Conservation (phyloP, 2,888 invertebrate genomes). For the Cantharis flavilabris region DNA sequence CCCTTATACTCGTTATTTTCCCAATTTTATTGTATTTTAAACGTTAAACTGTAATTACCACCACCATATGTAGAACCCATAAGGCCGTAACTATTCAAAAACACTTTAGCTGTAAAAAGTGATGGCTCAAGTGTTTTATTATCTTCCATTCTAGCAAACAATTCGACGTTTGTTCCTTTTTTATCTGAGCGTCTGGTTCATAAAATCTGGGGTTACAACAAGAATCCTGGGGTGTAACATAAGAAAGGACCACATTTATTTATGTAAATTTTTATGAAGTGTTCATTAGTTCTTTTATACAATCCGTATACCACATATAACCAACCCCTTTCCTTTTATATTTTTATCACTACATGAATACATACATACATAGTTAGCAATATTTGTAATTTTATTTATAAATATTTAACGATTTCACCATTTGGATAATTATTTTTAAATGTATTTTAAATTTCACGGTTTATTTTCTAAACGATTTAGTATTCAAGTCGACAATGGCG, state of each 20-base stretch:
- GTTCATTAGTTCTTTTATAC: conserved; percentile 23
- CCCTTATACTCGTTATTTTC: neutral
- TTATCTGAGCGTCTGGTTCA: conserved; percentile 13
- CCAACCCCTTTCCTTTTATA: neutral
- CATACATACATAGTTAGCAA: neutral
- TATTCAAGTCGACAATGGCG: neutral
- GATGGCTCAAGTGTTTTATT: conserved; percentile 4
- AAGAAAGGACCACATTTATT: conserved; percentile 26
- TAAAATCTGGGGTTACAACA: conserved; percentile 19
- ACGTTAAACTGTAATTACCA: neutral
- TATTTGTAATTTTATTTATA: neutral
- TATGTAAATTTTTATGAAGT: conserved; percentile 25
- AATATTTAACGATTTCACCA: neutral
- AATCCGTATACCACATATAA: conserved; percentile 8
- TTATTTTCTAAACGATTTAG: neutral
- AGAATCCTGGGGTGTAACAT: conserved; percentile 26
- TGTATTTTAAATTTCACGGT: neutral
- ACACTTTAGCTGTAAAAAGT: neutral
- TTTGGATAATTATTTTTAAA: neutral
- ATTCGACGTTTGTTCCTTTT: conserved; percentile 9
- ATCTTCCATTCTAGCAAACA: conserved; percentile 11
- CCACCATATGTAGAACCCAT: neutral
- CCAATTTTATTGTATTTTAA: neutral
- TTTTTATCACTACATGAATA: neutral
- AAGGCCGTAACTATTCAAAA: neutral